These are phyloP conservation scores for Tenthredo livida DNA, from an alignment of 2,888 invertebrate genomes.

Conservation along the genomic window DNA sequence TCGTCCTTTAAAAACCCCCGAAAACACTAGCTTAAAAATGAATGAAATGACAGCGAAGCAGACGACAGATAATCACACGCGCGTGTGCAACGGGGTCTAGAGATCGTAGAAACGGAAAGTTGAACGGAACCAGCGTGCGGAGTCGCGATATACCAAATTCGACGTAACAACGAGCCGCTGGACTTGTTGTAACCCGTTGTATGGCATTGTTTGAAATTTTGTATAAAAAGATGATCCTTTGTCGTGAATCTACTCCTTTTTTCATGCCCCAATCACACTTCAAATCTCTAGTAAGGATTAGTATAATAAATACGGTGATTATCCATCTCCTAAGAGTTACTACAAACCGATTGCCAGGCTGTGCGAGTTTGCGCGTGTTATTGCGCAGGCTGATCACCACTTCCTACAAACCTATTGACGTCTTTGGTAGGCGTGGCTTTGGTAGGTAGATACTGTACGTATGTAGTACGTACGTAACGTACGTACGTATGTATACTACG, in stretches of 20 bases:
- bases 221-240: not conserved
- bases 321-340: not conserved
- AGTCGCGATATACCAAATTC: not conserved
- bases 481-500: not conserved
- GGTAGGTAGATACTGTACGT: slow-evolving; percentile 26
- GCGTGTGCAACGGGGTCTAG: slow-evolving; percentile 29
- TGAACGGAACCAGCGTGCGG: not conserved
- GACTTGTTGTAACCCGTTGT: not conserved
- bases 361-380: slow-evolving; percentile 10
- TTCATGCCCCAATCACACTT: not conserved
- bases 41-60: slow-evolving; percentile 34
- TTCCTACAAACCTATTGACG: slow-evolving; percentile 74
- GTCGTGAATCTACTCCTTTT: not conserved
- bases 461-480: slow-evolving; percentile 58
- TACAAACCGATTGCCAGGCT: not conserved
- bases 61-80: slow-evolving; percentile 37
- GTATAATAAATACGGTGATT: not conserved
- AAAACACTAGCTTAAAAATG: not conserved
- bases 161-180: not conserved
- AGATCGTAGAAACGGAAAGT: not conserved
- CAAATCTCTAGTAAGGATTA: not conserved
- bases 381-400: slow-evolving; percentile 48
- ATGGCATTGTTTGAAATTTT: not conserved
- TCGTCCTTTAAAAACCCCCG: not conserved
- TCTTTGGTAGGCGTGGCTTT: slow-evolving; percentile 78